Conservation (phyloP, 2,797 vertebrate genomes). For the Diglossa cyanea region DNA sequence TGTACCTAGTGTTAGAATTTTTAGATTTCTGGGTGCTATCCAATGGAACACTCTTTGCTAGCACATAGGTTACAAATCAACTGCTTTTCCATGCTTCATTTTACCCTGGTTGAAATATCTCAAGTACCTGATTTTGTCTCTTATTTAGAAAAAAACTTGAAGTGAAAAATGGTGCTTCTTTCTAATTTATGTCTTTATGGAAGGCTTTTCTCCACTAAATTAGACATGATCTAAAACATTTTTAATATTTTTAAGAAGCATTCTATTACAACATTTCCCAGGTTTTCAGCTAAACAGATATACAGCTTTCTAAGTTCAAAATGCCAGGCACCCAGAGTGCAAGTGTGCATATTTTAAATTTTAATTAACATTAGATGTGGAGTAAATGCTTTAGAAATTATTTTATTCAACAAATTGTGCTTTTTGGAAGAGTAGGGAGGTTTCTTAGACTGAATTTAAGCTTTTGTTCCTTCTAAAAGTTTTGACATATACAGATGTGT, state of each 20-base stretch:
- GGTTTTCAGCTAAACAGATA: background rate
- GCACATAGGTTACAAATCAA: background rate
- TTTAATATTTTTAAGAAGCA: background rate
- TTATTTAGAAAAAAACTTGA: background rate
- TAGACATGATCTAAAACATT: background rate
- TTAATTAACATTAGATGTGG: background rate
- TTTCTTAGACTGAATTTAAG: background rate
- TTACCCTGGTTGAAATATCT: background rate
- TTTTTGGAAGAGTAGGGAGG: background rate
- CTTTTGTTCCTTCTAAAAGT: background rate
- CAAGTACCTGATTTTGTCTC: background rate
- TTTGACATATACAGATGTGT: background rate
- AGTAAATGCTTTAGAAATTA: background rate
- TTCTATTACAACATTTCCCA: background rate
- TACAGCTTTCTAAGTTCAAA: background rate
- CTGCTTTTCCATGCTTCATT: background rate
- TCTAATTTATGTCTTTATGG: background rate
- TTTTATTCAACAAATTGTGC: background rate
- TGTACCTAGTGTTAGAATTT: background rate
- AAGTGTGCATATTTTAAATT: background rate
- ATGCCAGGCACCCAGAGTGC: background rate
- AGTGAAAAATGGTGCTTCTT: background rate
- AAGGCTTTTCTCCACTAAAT: background rate
- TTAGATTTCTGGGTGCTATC: background rate
- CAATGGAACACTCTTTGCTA: background rate